Evolutionary conservation across 2,888 invertebrate genomes (phyloP).

Genomic region (Eulithis prunata): DNA sequence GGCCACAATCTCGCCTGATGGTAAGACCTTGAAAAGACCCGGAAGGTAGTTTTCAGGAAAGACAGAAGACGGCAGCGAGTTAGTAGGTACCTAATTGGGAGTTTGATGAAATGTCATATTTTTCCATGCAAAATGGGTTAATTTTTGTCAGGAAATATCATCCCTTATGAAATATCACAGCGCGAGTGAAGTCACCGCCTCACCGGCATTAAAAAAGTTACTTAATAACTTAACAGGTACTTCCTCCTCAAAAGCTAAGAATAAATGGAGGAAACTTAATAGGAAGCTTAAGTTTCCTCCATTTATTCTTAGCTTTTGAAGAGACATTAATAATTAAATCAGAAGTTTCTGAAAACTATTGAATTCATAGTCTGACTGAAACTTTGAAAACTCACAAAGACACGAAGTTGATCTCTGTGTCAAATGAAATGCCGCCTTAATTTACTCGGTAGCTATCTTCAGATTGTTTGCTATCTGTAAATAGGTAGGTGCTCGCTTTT

Average conservation of each 20-base stretch:
- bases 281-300: conserved; percentile 5
- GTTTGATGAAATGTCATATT: too few species aligned
- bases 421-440: conserved; percentile 59
- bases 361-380: conserved; percentile 17
- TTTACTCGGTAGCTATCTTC: conserved; percentile 43
- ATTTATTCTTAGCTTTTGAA: too few species aligned
- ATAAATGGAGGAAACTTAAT: conserved; percentile 6
- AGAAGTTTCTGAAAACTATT: conserved; percentile 17
- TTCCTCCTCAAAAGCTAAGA: conserved; percentile 1
- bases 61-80: too few species aligned
- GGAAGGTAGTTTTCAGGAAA: too few species aligned
- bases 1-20: too few species aligned
- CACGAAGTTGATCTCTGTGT: conserved; percentile 35
- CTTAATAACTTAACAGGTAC: not conserved
- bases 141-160: too few species aligned
- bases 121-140: too few species aligned
- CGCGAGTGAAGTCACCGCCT: not conserved
- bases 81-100: too few species aligned
- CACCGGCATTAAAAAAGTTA: not conserved
- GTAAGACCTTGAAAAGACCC: too few species aligned
- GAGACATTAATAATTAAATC: conserved; percentile 22
- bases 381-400: conserved; percentile 15
- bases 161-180: not conserved
- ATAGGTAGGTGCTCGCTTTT: conserved; percentile 5
- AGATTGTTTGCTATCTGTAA: too few species aligned